Percentiles rank a stretch among this genome's conserved stretches.
phyloP scores from a whole-genome alignment of 2,113 vertebrate species.

The Aspidoscelis tigris region DNA sequence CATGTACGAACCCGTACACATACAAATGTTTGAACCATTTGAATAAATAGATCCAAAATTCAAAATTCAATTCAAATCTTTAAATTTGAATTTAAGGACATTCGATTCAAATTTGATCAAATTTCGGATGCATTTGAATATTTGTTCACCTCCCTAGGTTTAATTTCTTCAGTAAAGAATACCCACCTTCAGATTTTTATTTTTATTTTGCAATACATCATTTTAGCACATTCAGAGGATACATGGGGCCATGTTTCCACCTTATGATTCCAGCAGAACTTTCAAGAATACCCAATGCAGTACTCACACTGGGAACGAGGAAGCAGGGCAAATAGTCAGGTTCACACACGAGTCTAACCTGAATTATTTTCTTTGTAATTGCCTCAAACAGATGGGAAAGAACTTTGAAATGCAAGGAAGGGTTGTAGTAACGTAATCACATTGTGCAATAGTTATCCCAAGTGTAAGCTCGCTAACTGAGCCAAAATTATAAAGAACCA shows the following conservation, averaged over 20 bases:
- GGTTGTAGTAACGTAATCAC: not conserved
- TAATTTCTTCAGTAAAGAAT: conserved; percentile 22
- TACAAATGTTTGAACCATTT: too few species aligned
- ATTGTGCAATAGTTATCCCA: not conserved
- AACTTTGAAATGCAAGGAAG: not conserved
- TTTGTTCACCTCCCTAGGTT: conserved; percentile 21
- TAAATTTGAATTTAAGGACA: too few species aligned
- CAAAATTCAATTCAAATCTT: too few species aligned
- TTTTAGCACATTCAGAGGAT: conserved; percentile 40
- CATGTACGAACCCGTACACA: too few species aligned
- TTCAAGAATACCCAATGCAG: fast-evolving
- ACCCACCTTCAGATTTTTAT: conserved; percentile 30
- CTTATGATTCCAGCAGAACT: not conserved
- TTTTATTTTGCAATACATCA: conserved; percentile 48
- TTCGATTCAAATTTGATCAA: too few species aligned
- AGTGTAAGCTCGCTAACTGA: not conserved
- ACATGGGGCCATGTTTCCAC: not conserved
- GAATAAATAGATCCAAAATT: too few species aligned
- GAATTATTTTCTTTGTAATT: conserved; percentile 8
- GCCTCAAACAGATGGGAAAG: not conserved
- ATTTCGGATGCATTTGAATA: too few species aligned
- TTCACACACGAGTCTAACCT: not conserved
- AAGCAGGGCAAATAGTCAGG: conserved; percentile 30
- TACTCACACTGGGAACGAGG: not conserved
- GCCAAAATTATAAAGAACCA: not conserved